Base-by-base conservation (phyloP, 2,113 vertebrate genomes). In the Cercocebus atys region DNA sequence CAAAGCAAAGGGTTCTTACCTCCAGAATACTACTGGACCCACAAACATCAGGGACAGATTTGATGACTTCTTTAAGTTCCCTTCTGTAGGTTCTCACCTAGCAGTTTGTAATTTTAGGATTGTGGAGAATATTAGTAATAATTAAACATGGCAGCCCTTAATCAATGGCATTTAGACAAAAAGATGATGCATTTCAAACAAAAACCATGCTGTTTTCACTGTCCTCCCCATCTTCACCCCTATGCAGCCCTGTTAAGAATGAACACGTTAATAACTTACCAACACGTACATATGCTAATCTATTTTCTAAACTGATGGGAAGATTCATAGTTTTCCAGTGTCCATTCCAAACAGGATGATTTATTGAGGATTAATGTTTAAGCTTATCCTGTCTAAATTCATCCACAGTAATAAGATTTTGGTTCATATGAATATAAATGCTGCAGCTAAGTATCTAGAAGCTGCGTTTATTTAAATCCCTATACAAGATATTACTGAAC, bases 361-460 rank as follows among this genome's bases (percentile, higher is more conserved):
- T 59, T 80, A 40, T 61, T 8, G 45, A 90, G 68, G 40, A 95
- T 96, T 94, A 22, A 64, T 97, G 96, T 94, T 80, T 84, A 97
- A 94, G 68, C 55, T 80, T 96, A 25, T 97, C 14, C 61, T 96
- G 85, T 92, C 79, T 85, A 89, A 97, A 8, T 93, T 96, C 73
- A 96, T 57, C 68, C 14, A 30, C 66, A 97, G 89, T 96, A 98
- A 97, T 81, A 43, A 90, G 52, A 94, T 43, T 86, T 85, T 8
- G 8, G 17, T 84, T 97, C 81, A 94, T 94, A 72, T 96, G 22
- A 94, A 79, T 94, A 76, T 87, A 98, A 98, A 98, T 81, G 25
- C 72, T 61, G 55, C 75, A 75, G n/a, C 47, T 88, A 57, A 70
- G 30, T 59, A n/a, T 95, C 86, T 91, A 70, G 38, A 76, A 97